Evolutionary conservation across 1,140 invertebrate species (phyloP), one percentile per base, ranked within the genome.

Genomic region (Pseudomyrmex cubaensis): DNA sequence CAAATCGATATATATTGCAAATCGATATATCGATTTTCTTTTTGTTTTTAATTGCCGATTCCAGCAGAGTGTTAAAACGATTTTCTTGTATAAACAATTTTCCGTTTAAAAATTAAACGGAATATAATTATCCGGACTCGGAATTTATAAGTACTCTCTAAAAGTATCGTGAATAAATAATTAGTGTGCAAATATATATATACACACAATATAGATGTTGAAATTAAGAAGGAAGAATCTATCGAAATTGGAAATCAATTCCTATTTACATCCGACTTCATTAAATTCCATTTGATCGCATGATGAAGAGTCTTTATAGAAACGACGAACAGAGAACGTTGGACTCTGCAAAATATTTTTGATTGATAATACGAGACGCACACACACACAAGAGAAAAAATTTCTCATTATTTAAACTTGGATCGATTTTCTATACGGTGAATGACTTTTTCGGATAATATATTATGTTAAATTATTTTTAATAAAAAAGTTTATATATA

Each of bases 211-310:
- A 52, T 52, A 52, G 7, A 7, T 5, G 15, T 1, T 20, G 54
- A 20, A 78, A 78, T 78, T 57, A 78, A 69, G 48, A 10, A n/a
- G 20, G 15, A 69, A 5, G 5, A 35, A 35, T 35, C 7, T 56
- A 15, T 17, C 25, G 25, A 67, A 77, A 72, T 44, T 80, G 57
- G 54, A 80, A 80, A 61, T 72, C 12, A 59, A 80, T 80, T 80
- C 50, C 44, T 48, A 72, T 80, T 80, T 59, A 61, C 59, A 80
- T 72, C 66, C 20, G 44, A 70, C 69, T 80, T 72, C 70, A 80
- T 80, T 72, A 80, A 80, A 70, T 72, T 9, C 15, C 44, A 70
- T 70, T 35, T n/a, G 66, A 80, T 80, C 46, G 50, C 50, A 57
- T 77, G 76, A 61, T n/a, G 44, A 25, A 13, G 52, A 61, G 46